phyloP scores from a whole-genome alignment of 2,888 invertebrate species.

The Archips crataeganus region DNA sequence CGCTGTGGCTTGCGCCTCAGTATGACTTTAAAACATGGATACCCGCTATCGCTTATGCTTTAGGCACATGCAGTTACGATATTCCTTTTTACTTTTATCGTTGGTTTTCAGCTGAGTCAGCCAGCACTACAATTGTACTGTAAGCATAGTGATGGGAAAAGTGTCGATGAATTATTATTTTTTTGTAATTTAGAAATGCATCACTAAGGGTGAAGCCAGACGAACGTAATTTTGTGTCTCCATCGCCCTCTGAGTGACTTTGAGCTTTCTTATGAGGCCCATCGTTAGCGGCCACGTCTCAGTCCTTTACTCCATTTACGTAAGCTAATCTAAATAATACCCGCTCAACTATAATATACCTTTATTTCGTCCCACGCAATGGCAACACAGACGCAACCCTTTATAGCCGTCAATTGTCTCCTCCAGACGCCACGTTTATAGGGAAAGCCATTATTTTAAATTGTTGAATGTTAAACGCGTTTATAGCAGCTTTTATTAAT shows the following conservation, averaged over 20 bases:
- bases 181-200: too few relatives aligned
- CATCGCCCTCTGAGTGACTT: too few relatives aligned
- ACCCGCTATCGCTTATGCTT: not conserved
- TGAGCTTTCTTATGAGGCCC: too few relatives aligned
- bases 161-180: constrained; percentile 10
- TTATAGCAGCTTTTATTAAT: constrained; percentile 12
- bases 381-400: not conserved
- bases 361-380: too few relatives aligned
- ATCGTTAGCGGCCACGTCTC: too few relatives aligned
- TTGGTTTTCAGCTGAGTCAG: constrained; percentile 37
- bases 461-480: constrained; percentile 26
- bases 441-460: constrained; percentile 26
- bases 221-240: too few relatives aligned
- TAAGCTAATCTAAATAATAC: too few relatives aligned
- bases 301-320: too few relatives aligned
- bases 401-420: constrained; percentile 11
- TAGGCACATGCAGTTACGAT: constrained; percentile 21
- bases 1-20: too few relatives aligned
- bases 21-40: not conserved
- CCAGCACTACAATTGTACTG: constrained; percentile 14
- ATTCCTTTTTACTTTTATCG: constrained; percentile 41
- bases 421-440: constrained; percentile 15
- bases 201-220: too few relatives aligned
- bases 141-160: constrained; percentile 19
- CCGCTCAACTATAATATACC: too few relatives aligned